phyloP scores from a whole-genome alignment of 2,113 vertebrate species.

The Morone chrysops region DNA sequence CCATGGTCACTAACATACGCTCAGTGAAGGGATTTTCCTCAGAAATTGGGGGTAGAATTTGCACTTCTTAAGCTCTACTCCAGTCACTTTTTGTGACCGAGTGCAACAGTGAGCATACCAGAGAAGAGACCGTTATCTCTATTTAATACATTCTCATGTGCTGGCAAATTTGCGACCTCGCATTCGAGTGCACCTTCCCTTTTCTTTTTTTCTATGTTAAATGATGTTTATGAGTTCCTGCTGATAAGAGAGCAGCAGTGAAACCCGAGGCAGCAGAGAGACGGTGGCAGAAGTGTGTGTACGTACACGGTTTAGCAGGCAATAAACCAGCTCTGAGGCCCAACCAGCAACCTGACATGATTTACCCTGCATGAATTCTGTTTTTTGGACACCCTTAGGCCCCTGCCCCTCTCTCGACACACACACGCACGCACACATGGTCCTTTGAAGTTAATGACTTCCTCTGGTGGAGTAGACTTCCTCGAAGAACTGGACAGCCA shows the following conservation, averaged over 20 bases:
- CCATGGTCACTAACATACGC: background rate
- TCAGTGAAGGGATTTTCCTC: background rate
- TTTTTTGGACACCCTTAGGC: slow-evolving; percentile 2
- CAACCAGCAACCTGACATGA: slow-evolving; percentile 1
- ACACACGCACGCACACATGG: background rate
- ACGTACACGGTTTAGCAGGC: background rate
- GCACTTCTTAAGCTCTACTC: background rate
- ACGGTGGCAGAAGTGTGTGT: background rate
- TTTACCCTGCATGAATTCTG: slow-evolving; percentile 16
- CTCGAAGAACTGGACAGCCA: slow-evolving; percentile 39
- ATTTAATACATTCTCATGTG: background rate
- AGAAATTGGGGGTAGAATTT: background rate
- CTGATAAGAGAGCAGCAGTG: background rate
- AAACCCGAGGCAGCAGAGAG: background rate
- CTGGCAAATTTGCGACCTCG: no score
- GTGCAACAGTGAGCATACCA: background rate
- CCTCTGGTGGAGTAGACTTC: slow-evolving; percentile 53
- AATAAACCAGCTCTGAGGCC: slow-evolving; percentile 14
- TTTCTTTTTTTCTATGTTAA: background rate
- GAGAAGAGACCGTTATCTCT: background rate
- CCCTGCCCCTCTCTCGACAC: background rate
- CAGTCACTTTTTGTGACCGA: background rate
- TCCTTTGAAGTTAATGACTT: slow-evolving; percentile 69
- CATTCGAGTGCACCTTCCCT: no score
- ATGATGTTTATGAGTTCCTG: background rate